Conservation (phyloP, 2,888 invertebrate species). For the Microchrysa polita region DNA sequence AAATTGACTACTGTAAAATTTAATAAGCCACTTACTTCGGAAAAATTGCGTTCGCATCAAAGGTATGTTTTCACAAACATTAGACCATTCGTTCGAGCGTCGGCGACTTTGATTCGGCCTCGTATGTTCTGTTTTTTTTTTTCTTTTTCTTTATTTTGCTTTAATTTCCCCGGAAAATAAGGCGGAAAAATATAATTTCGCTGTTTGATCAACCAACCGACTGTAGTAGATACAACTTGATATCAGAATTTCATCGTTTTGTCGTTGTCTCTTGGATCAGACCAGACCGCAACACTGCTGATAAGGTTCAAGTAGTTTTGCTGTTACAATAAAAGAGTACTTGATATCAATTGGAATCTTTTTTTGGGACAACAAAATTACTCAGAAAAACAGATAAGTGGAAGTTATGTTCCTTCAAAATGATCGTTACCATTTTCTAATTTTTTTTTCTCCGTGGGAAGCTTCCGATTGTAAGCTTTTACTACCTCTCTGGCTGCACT, state of each 20-base stretch:
- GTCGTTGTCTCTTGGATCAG: not conserved
- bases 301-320: slow-evolving; percentile 40
- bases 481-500: too few species aligned
- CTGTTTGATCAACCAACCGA: slow-evolving; percentile 24
- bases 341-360: slow-evolving; percentile 13
- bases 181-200: slow-evolving; percentile 26
- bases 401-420: slow-evolving; percentile 12
- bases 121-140: too few species aligned
- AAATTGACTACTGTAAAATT: slow-evolving; percentile 51
- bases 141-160: not conserved
- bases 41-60: slow-evolving; percentile 25
- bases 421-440: too few species aligned
- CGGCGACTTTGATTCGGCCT: slow-evolving; percentile 33
- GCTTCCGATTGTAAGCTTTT: slow-evolving; percentile 31
- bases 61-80: slow-evolving; percentile 13
- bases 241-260: not conserved
- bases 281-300: slow-evolving; percentile 11
- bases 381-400: not conserved
- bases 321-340: slow-evolving; percentile 21
- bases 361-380: not conserved
- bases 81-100: not conserved
- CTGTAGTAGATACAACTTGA: too few species aligned
- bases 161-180: slow-evolving; percentile 11
- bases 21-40: slow-evolving; percentile 46
- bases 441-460: not conserved